Conservation (phyloP, 2,113 vertebrate species). For the Epinephelus cyanopodus region DNA sequence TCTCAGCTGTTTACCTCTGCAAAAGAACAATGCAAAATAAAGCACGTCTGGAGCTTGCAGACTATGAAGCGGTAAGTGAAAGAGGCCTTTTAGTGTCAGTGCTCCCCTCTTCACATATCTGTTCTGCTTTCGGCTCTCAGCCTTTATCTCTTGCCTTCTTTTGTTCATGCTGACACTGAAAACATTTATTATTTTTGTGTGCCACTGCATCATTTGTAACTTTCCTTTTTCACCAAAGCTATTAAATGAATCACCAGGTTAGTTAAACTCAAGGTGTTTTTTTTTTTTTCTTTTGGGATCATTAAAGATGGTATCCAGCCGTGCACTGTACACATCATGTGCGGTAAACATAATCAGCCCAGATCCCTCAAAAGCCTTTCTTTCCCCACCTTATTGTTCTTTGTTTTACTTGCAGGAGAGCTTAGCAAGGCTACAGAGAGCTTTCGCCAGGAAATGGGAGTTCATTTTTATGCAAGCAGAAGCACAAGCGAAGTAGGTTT, state of each 20-base stretch:
- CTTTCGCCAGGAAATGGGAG: slow-evolving; percentile 98
- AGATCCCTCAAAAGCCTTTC: slow-evolving; percentile 53
- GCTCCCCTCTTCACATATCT: slow-evolving; percentile 31
- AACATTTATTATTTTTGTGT: slow-evolving; percentile 38
- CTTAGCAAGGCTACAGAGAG: slow-evolving; percentile 96
- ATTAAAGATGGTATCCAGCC: slow-evolving; percentile 55
- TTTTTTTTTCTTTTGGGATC: slow-evolving; percentile 28
- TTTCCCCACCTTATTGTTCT: slow-evolving; percentile 26
- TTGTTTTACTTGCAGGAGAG: slow-evolving; percentile 89
- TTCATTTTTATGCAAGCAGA: slow-evolving; percentile 99
- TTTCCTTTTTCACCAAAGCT: slow-evolving; percentile 33
- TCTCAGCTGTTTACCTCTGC: slow-evolving; percentile 98
- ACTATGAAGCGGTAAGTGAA: slow-evolving; percentile 96
- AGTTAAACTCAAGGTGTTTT: slow-evolving; percentile 7
- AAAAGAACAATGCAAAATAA: slow-evolving; percentile 99
- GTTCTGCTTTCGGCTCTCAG: not conserved
- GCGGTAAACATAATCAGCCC: slow-evolving; percentile 39
- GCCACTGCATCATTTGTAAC: slow-evolving; percentile 33
- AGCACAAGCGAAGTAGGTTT: slow-evolving; percentile 98
- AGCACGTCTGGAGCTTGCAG: slow-evolving; percentile 96
- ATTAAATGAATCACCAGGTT: slow-evolving; percentile 48
- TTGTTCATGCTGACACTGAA: slow-evolving; percentile 20
- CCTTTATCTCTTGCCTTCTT: slow-evolving; percentile 33
- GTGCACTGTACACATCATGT: slow-evolving; percentile 43
- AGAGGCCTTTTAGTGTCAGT: slow-evolving; percentile 33